These are phyloP conservation scores for Ectemnius continuus DNA, from an alignment of 2,888 invertebrate species.

Conservation along the genomic window DNA sequence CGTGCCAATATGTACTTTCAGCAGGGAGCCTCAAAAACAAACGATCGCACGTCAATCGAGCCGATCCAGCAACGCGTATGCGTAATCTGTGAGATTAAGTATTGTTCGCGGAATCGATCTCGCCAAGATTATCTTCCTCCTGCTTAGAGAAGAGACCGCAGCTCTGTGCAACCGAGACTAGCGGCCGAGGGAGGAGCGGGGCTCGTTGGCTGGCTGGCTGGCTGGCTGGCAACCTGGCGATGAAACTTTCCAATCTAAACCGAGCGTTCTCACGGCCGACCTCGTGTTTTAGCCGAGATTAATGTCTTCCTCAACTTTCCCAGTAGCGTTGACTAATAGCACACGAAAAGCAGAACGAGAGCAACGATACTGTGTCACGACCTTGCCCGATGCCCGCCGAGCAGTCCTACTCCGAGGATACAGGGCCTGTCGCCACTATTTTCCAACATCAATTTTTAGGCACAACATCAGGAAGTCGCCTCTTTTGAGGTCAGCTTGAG, in stretches of 20 bases:
- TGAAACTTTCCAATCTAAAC: slow-evolving; percentile 6
- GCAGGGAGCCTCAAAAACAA: slow-evolving; percentile 9
- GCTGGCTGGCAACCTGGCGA: neutral
- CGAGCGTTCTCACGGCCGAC: neutral
- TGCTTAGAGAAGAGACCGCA: too few relatives aligned
- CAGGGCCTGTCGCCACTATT: too few relatives aligned
- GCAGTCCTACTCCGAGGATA: too few relatives aligned
- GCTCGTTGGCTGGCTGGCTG: neutral
- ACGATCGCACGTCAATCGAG: neutral
- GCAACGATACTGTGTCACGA: neutral
- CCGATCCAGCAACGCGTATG: neutral
- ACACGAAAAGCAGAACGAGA: neutral
- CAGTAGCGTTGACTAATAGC: slow-evolving; percentile 6
- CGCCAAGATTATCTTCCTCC: too few relatives aligned
- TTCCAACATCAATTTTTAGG: too few relatives aligned
- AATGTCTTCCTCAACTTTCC: slow-evolving; percentile 1
- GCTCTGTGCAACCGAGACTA: too few relatives aligned
- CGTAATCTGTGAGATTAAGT: neutral
- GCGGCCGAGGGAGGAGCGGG: too few relatives aligned
- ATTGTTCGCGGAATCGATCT: neutral
- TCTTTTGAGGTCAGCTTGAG: too few relatives aligned
- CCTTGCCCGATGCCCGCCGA: neutral
- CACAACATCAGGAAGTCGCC: too few relatives aligned
- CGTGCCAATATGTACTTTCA: slow-evolving; percentile 7
- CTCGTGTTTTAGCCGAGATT: neutral